Percentiles rank a stretch among this genome's conserved stretches.
Evolutionary conservation across 2,888 invertebrate genomes (phyloP).

Genomic region (Blastobasis adustella): DNA sequence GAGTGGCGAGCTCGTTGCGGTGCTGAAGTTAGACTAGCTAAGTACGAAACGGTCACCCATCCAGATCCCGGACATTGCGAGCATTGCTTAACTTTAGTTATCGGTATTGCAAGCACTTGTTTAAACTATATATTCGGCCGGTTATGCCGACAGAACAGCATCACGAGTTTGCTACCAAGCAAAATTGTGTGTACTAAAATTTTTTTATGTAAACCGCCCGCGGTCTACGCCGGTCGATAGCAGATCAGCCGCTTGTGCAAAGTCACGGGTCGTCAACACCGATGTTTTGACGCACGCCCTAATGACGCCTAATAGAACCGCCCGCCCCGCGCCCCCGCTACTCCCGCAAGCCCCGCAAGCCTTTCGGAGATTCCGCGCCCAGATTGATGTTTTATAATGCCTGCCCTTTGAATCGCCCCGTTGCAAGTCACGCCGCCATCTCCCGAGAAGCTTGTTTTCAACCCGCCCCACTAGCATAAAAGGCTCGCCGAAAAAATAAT

Average conservation of each 20-base stretch:
- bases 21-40: no score
- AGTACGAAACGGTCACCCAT: no score
- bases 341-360: slow-evolving; percentile 8
- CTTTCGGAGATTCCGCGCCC: slow-evolving; percentile 10
- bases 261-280: slow-evolving; percentile 64
- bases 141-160: no score
- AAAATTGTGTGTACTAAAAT: no score
- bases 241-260: slow-evolving; percentile 45
- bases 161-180: no score
- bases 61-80: no score
- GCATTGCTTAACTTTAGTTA: no score
- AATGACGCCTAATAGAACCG: slow-evolving; percentile 35
- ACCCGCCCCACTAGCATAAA: neutral
- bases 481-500: slow-evolving; percentile 1
- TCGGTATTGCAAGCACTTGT: no score
- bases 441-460: neutral
- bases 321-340: slow-evolving; percentile 24
- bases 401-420: slow-evolving; percentile 16
- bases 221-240: slow-evolving; percentile 37
- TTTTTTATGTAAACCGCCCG: neutral
- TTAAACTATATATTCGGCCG: no score
- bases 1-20: no score
- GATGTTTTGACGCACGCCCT: slow-evolving; percentile 51
- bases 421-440: slow-evolving; percentile 10
- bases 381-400: slow-evolving; percentile 21